These are phyloP conservation scores for Volucella zonaria DNA, from an alignment of 2,888 invertebrate species.

Conservation along the genomic window DNA sequence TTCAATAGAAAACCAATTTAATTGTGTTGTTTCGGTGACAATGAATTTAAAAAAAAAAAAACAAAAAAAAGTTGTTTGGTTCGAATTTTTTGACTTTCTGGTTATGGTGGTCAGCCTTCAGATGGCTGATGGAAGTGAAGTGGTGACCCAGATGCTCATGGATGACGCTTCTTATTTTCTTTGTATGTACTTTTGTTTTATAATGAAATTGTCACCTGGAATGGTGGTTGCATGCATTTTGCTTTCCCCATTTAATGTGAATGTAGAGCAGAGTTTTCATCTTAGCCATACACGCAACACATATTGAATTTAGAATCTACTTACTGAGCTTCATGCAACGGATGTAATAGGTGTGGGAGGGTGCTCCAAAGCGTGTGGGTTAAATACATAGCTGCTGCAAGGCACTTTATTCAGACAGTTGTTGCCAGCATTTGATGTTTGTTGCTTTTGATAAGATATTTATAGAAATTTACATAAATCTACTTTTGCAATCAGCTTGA, in stretches of 20 bases:
- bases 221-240: conserved; percentile 41
- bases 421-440: conserved; percentile 35
- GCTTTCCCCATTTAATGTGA: conserved; percentile 28
- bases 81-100: too few relatives aligned
- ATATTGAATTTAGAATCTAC: conserved; percentile 29
- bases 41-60: conserved; percentile 21
- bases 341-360: conserved; percentile 46
- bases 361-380: conserved; percentile 39
- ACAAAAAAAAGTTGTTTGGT: conserved; percentile 45
- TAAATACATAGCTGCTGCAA: conserved; percentile 32
- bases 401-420: conserved; percentile 23
- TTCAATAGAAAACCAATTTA: conserved; percentile 31
- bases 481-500: not conserved
- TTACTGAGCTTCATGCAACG: conserved; percentile 50
- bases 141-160: not conserved
- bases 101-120: too few relatives aligned
- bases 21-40: conserved; percentile 41
- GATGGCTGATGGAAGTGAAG: too few relatives aligned
- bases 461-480: conserved; percentile 45
- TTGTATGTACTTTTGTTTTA: not conserved
- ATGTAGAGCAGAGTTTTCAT: conserved; percentile 19
- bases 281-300: conserved; percentile 3
- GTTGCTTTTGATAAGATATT: conserved; percentile 48
- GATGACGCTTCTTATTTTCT: conserved; percentile 10
- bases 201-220: conserved; percentile 21